Evolutionary conservation across 2,113 vertebrate species (phyloP).

Genomic region (Triplophysa dalaica): DNA sequence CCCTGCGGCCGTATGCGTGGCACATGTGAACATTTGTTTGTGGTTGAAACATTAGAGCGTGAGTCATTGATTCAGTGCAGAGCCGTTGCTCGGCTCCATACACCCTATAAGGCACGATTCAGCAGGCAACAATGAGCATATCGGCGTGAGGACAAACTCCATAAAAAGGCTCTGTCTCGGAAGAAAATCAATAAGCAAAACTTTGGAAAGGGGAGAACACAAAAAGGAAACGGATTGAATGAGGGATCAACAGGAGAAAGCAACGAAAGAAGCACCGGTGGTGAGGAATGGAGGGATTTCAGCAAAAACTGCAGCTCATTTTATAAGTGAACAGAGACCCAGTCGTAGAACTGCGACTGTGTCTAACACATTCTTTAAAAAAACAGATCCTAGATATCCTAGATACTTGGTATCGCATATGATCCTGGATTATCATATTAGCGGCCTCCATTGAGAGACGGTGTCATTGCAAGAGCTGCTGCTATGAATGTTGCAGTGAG

Average conservation of each 20-base stretch:
- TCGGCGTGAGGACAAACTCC: conserved; percentile 41
- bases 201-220: conserved; percentile 13
- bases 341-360: not conserved
- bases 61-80: conserved; percentile 24
- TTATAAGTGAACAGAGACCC: not conserved
- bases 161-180: conserved; percentile 42
- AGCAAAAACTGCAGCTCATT: conserved; percentile 50
- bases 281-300: conserved; percentile 17
- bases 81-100: conserved; percentile 25
- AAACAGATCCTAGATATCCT: too few relatives aligned
- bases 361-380: not conserved
- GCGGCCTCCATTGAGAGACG: not conserved
- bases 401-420: not conserved
- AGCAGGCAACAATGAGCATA: conserved; percentile 48
- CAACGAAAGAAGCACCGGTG: conserved; percentile 8
- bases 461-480: not conserved
- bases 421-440: not conserved
- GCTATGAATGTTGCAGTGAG: conserved; percentile 36
- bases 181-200: conserved; percentile 48
- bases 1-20: not conserved
- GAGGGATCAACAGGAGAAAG: conserved; percentile 35
- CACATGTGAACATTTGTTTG: conserved; percentile 33
- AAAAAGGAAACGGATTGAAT: conserved; percentile 33
- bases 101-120: conserved; percentile 45
- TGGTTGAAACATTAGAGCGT: conserved; percentile 33